These are phyloP conservation scores for Drosophila lacicola DNA, from an alignment of 2,888 invertebrate genomes.

Conservation along the genomic window DNA sequence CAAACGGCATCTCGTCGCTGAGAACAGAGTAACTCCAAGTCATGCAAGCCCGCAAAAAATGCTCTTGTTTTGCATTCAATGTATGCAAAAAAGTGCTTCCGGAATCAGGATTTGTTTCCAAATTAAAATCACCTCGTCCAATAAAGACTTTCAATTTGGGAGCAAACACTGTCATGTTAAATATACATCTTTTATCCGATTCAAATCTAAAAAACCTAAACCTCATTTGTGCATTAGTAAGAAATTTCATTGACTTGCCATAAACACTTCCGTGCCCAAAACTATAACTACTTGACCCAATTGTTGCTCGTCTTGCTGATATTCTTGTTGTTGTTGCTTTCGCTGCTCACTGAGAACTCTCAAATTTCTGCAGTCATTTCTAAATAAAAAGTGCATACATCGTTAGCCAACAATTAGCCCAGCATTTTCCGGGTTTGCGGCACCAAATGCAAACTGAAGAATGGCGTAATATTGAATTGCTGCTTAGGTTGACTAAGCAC, in stretches of 20 bases:
- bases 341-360: slow-evolving; percentile 30
- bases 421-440: slow-evolving; percentile 63
- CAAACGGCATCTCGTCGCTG: too few relatives aligned
- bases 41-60: too few relatives aligned
- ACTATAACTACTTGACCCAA: slow-evolving; percentile 46
- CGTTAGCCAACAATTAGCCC: slow-evolving; percentile 48
- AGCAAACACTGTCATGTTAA: not conserved
- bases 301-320: slow-evolving; percentile 14
- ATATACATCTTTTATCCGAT: too few relatives aligned
- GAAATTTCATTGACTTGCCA: slow-evolving; percentile 39
- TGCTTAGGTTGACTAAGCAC: slow-evolving; percentile 41
- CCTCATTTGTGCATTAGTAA: slow-evolving; percentile 6
- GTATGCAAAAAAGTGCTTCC: not conserved
- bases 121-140: not conserved
- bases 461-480: slow-evolving; percentile 51
- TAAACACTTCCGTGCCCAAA: slow-evolving; percentile 48
- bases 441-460: slow-evolving; percentile 24
- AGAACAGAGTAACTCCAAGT: too few relatives aligned
- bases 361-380: slow-evolving; percentile 70
- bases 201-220: too few relatives aligned
- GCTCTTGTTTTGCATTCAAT: too few relatives aligned
- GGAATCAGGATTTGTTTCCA: not conserved
- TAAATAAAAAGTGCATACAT: slow-evolving; percentile 45
- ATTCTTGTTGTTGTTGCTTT: slow-evolving; percentile 1
- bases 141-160: not conserved